These are phyloP conservation scores for Drosophila asahinai DNA, from an alignment of 1,140 invertebrate species.

Conservation along the genomic window DNA sequence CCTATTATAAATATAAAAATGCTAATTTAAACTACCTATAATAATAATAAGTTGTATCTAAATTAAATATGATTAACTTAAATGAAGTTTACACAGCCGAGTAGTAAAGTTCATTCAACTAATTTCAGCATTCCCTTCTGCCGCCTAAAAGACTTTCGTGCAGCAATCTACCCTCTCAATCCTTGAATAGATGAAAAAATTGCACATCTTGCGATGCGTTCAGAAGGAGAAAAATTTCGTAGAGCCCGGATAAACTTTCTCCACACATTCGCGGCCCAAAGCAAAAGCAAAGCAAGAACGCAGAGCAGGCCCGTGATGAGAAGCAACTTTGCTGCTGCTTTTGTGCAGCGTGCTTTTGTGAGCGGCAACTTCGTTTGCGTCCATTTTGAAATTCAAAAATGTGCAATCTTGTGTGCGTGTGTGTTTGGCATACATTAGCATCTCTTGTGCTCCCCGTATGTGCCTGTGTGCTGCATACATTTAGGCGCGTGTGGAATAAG, in stretches of 20 bases:
- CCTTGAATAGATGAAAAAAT: conserved; percentile 19
- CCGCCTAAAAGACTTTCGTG: not conserved
- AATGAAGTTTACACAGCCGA: not conserved
- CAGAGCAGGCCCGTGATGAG: conserved; percentile 14
- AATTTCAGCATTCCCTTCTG: not conserved
- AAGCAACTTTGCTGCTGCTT: conserved; percentile 65
- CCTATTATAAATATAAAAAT: too few species aligned
- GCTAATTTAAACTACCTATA: too few species aligned
- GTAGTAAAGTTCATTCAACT: not conserved
- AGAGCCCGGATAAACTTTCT: conserved; percentile 33
- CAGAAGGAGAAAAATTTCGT: conserved; percentile 20
- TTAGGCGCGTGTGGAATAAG: conserved; percentile 41
- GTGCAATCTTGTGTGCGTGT: conserved; percentile 23
- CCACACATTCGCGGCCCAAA: conserved; percentile 21
- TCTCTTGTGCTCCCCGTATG: conserved; percentile 42
- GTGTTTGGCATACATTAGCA: conserved; percentile 68
- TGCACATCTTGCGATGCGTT: conserved; percentile 6
- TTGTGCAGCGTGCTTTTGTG: conserved; percentile 67
- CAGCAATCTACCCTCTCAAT: not conserved
- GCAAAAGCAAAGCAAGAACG: conserved; percentile 25
- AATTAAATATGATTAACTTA: not conserved
- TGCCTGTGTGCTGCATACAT: conserved; percentile 56
- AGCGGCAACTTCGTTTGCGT: conserved; percentile 72
- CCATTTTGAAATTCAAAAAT: conserved; percentile 78
- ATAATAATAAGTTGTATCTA: too few species aligned